These are phyloP conservation scores for human (Homo sapiens) DNA, from an alignment of 2,113 vertebrate genomes.

Conservation along the genomic window GRCh38 chr7:40833001-40833500, in stretches of 20 bases:
- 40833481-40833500: conserved; percentile 3
- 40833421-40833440: background rate
- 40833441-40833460: background rate
- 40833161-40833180: background rate
- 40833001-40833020: background rate
- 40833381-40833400: background rate
- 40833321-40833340: background rate
- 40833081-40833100: background rate
- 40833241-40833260: background rate
- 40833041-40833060: background rate
- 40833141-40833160: background rate
- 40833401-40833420: background rate
- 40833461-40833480: background rate
- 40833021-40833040: background rate
- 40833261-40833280: background rate
- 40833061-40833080: background rate
- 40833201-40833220: background rate
- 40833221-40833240: background rate
- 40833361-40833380: background rate
- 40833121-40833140: background rate
- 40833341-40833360: background rate
- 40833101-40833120: background rate
- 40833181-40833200: background rate
- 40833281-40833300: background rate
- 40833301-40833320: background rate